Evolutionary conservation across 1,140 invertebrate genomes (phyloP), one percentile per base, ranked within the genome.

Genomic region (Mercenaria mercenaria): DNA sequence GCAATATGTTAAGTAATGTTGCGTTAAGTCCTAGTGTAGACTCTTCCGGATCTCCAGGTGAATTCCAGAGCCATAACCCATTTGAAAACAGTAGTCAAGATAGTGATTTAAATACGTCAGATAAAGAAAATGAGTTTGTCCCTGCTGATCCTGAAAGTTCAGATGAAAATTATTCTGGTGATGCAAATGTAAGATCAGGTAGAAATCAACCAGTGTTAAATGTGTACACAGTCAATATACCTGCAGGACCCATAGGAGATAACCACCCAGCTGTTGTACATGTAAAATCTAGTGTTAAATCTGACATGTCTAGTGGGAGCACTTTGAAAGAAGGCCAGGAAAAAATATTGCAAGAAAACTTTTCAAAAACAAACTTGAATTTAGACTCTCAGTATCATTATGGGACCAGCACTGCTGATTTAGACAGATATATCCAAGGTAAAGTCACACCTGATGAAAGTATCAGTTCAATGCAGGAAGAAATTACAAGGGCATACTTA

Each of bases 101-200:
- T 20, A 82, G 87, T 32, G 94, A 94, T n/a, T 47, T 90, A 11
- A 92, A 91, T 18, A 92, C 92, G 0, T 94, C 94, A 11, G 93
- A 95, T 83, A 95, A 95, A 90, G 94, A 94, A 87, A 94, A 94
- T 92, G 93, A 95, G 69, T 89, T 69, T 80, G 76, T 90, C 47
- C 37, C 61, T 52, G 41, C 61, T 39, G 88, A 83, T 59, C 26
- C 37, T 29, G 88, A 89, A 29, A 84, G 81, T 50, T 82, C 79
- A 43, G 86, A 80, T 69, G 77, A 81, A 23, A 69, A 88, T 72
- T 80, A 50, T n/a, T 23, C 72, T 4, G 23, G 37, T 77, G 77
- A 67, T n/a, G 2, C 37, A 32, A 52, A 50, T 43, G 59, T 56
- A 15, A 64, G 76, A 41, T 20, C 56, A 1, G 67, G 64, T 34